Base-by-base conservation (phyloP, 2,797 vertebrate genomes). In the Philypnodon macrostomus region DNA sequence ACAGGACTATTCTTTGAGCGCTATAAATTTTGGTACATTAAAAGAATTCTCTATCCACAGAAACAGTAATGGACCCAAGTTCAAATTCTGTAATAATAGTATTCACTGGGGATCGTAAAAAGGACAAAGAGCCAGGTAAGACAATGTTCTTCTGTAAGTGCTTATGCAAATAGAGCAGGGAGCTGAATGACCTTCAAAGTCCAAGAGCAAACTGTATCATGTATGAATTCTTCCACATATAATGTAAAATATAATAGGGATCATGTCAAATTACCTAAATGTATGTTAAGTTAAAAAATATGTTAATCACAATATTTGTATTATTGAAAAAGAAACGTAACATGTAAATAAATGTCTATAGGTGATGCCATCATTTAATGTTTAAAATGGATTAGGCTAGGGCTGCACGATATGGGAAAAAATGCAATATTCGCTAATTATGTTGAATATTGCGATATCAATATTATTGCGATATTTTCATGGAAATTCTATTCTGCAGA, bases 161-260 rank as follows among this genome's bases (percentile, higher is more conserved):
- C 73, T 71, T 81, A 79, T 75, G 76, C 58, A 84, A 85, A 86
- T 85, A 46, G 58, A 0, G 39, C 66, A 77, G 53, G 67, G 59
- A 78, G 77, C 71, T 63, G 64, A 78, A 80, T 80, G 78, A 83
- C 81, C 80, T 86, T 85, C 73, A 79, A 49, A 63, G 50, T 73
- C 79, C 65, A 66, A 75, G 70, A 66, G 75, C 67, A 74, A 79
- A 71, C 66, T 61, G 59, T 32, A 77, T 68, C 42, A 73, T 81
- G 68, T 76, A 65, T 82, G 67, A 77, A 77, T 84, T 83, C 54
- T 70, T 78, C 58, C 70, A 65, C 55, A 71, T 61, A 78, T 78
- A 26, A 79, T 73, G 75, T 41, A 4, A 26, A 15, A 41, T 26
- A n/a, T 26, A 26, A 40, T 15, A 15, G 3, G 7, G 38, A 24